Percentiles rank a stretch among this genome's conserved stretches.
Evolutionary conservation across 2,888 invertebrate genomes (phyloP).

Genomic region (Alviniconcha strummeri): DNA sequence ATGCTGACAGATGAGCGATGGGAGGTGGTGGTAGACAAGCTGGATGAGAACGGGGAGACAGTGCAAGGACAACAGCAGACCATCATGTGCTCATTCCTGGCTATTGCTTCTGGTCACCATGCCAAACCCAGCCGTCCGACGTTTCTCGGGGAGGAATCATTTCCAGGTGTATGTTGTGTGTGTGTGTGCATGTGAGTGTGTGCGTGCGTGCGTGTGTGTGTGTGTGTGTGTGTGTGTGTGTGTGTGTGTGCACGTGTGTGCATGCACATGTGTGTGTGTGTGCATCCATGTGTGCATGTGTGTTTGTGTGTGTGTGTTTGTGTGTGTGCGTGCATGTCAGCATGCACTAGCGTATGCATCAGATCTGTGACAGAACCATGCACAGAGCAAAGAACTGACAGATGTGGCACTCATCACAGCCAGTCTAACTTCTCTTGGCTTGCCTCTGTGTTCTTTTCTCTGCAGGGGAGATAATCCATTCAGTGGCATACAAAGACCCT

Average conservation of each 20-base stretch:
- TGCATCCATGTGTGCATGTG: background rate
- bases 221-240: background rate
- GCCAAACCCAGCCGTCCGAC: constrained; percentile 60
- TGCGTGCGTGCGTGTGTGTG: background rate
- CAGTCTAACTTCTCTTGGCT: too few relatives aligned
- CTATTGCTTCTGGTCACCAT: constrained; percentile 69
- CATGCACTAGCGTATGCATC: background rate
- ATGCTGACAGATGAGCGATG: constrained; percentile 50
- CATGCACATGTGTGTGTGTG: background rate
- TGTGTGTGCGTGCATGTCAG: background rate
- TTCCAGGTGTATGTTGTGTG: constrained; percentile 55
- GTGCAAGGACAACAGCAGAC: constrained; percentile 42
- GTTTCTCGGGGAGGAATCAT: constrained; percentile 66
- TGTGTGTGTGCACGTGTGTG: background rate
- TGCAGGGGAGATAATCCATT: constrained; percentile 68
- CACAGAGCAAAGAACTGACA: background rate
- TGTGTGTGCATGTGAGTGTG: background rate
- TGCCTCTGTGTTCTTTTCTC: background rate
- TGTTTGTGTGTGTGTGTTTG: background rate
- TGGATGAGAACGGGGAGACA: constrained; percentile 58
- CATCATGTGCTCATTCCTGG: constrained; percentile 54
- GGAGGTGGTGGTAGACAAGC: constrained; percentile 50
- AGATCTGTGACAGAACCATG: background rate
- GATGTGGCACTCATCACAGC: too few relatives aligned
- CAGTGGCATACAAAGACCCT: constrained; percentile 66